Evolutionary conservation across 2,797 vertebrate genomes (phyloP).

Genomic region (Myiotriccus ornatus): DNA sequence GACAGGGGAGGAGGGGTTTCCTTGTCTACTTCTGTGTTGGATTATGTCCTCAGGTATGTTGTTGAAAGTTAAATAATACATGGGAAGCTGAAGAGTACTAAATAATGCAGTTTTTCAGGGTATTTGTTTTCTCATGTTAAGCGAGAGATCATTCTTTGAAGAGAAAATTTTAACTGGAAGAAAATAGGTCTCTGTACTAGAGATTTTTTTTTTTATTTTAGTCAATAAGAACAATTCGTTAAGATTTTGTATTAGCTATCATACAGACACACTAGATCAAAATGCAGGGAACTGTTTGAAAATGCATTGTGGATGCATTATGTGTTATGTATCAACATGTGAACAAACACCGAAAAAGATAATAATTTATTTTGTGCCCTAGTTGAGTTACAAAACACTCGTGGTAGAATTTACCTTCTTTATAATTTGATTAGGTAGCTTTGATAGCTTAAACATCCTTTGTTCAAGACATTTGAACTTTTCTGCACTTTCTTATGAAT

Average conservation of each 20-base stretch:
- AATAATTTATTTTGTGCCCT: background rate
- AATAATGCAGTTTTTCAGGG: background rate
- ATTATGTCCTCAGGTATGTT: background rate
- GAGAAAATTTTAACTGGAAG: background rate
- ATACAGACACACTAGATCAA: background rate
- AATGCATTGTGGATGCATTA: background rate
- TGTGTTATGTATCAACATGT: background rate
- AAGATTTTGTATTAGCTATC: background rate
- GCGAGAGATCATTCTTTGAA: background rate
- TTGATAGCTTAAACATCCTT: background rate
- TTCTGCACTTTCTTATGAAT: background rate
- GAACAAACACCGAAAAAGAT: background rate
- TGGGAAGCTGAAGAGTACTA: background rate
- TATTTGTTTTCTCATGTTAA: background rate
- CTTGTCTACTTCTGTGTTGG: background rate
- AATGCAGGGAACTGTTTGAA: background rate
- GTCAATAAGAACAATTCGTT: background rate
- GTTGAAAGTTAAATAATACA: background rate
- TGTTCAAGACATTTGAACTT: background rate
- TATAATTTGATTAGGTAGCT: background rate
- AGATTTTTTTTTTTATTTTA: background rate
- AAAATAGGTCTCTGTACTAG: background rate
- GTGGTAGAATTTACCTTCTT: background rate
- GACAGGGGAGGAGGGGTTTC: background rate
- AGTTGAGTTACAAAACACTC: background rate